Conservation (phyloP, 2,113 vertebrate species). For the Oreochromis niloticus region DNA sequence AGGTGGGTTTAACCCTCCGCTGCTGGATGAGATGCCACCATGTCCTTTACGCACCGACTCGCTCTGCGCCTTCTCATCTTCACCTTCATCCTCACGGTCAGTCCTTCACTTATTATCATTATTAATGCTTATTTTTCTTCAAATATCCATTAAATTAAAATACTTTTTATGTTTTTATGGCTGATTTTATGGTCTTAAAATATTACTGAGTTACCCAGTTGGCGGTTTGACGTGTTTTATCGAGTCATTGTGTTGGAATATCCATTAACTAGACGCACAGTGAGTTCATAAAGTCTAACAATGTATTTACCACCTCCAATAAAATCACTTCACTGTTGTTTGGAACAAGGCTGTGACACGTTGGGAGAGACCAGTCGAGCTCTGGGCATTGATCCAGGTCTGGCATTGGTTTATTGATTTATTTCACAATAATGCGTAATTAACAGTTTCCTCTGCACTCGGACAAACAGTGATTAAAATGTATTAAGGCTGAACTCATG, state of each 20-base stretch:
- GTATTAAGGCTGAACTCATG: background rate
- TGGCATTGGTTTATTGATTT: background rate
- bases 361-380: background rate
- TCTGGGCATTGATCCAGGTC: background rate
- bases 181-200: background rate
- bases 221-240: background rate
- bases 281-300: background rate
- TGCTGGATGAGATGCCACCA: conserved; percentile 14
- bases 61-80: conserved; percentile 19
- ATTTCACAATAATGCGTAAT: background rate
- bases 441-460: background rate
- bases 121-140: too few relatives aligned
- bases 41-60: conserved; percentile 22
- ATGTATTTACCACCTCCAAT: background rate
- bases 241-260: background rate
- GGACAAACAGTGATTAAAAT: background rate
- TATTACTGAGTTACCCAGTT: background rate
- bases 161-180: background rate
- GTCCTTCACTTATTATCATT: background rate
- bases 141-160: background rate
- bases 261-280: background rate
- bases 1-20: background rate
- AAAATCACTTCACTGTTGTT: background rate
- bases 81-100: conserved; percentile 27
- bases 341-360: background rate